Base-by-base conservation (phyloP, 2,797 vertebrate species). In the Cirrhinus mrigala region DNA sequence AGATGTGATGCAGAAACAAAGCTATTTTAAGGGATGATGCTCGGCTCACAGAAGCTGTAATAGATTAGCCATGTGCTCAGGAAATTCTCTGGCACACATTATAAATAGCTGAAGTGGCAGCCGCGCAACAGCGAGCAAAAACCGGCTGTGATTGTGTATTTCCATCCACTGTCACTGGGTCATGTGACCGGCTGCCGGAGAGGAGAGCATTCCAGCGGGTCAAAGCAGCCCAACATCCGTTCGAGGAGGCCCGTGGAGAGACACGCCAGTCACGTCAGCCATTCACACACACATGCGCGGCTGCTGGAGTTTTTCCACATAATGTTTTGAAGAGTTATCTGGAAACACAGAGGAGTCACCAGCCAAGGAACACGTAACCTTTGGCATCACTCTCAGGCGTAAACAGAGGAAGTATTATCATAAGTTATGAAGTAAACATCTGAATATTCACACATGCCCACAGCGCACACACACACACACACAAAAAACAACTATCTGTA, bases 151-250 rank as follows among this genome's bases (percentile, higher is more conserved):
- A 91, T 88, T 88, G 88, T 87, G 87, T 91, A 92, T 91, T 92
- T 92, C 87, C 86, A 91, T 88, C 90, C 86, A 1, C 89, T 91
- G 91, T 91, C 89, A 88, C 90, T n/a, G 66, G 81, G 91, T 91
- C 89, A 91, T 18, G 68, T 92, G 90, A 88, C 64, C 60, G 20
- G 16, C 20, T 52, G 79, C 76, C 64, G 10, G 24, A 64, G 66
- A 54, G 64, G 1, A 79, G 24, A 60, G 79, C 74, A 54, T 82
- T 86, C 85, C 84, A 69, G 33, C 27, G 62, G 68, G 24, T 64
- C 62, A 74, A 6, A 69, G 50, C 50, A 68, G 82, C 84, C 50
- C 16, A 7, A 84, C 85, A 78, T 73, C 58, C 77, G 48, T 29
- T 56, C 58, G 52, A 82, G 60, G 14, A 69, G 40, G 29, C 14